Percentiles rank a stretch among this genome's conserved stretches.
Conservation (phyloP, 2,888 invertebrate species). For the Aphodius granarius region DNA sequence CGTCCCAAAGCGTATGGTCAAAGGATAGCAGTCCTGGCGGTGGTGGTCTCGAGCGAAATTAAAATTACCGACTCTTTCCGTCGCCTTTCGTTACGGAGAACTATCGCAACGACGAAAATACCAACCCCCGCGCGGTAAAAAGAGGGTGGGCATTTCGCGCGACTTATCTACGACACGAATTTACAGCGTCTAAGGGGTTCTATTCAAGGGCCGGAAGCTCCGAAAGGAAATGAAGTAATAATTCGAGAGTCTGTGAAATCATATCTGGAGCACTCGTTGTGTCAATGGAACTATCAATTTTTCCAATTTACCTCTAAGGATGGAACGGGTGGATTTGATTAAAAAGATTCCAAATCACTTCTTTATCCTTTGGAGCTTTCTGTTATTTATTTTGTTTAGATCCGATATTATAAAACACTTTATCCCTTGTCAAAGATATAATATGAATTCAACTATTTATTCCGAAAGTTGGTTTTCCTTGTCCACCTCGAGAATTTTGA, state of each 20-base stretch:
- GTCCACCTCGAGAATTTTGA: too few species aligned
- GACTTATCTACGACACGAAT: neutral
- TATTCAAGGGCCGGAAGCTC: neutral
- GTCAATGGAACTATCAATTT: neutral
- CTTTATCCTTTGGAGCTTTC: too few species aligned
- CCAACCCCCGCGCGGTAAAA: neutral
- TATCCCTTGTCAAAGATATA: too few species aligned
- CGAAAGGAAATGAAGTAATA: neutral
- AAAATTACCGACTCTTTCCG: neutral
- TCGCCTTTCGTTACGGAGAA: neutral
- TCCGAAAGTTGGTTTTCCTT: too few species aligned
- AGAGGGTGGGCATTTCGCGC: neutral
- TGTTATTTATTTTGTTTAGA: too few species aligned
- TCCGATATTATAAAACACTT: too few species aligned
- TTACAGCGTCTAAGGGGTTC: neutral
- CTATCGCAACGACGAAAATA: neutral
- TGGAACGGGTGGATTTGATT: neutral
- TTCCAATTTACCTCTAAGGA: neutral
- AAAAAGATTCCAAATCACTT: neutral
- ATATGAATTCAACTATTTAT: too few species aligned
- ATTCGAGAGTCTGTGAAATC: neutral
- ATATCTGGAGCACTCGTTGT: neutral
- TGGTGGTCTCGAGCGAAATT: neutral
- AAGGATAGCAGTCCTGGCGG: too few species aligned
- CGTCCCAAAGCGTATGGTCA: too few species aligned